A percentile compares a stretch with the other conserved stretches of the same genome.
Conservation (phyloP, 2,888 invertebrate species). For the Oscheius sp. region DNA sequence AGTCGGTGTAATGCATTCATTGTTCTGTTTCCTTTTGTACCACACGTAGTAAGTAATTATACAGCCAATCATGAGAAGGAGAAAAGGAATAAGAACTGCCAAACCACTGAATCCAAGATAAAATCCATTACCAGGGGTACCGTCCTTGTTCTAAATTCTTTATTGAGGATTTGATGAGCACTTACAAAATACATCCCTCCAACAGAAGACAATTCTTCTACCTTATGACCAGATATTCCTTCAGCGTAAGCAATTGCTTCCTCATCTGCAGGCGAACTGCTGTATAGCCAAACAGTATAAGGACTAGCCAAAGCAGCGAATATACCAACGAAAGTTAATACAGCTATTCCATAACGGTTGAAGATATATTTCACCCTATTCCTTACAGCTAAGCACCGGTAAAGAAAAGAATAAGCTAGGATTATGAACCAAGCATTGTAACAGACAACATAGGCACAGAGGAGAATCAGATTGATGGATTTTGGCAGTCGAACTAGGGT, state of each 20-base stretch:
- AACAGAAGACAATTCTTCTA: neutral
- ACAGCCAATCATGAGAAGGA: constrained; percentile 3
- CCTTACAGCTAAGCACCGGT: neutral
- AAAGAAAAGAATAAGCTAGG: neutral
- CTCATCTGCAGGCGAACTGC: neutral
- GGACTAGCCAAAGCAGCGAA: neutral
- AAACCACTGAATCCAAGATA: neutral
- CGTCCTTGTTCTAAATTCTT: neutral
- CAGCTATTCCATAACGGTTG: neutral
- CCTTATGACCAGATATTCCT: neutral
- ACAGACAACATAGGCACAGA: neutral
- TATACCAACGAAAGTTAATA: neutral
- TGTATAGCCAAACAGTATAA: neutral
- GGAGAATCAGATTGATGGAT: neutral
- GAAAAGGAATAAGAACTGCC: neutral
- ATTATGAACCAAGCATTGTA: neutral
- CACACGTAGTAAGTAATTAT: neutral
- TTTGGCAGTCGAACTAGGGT: constrained; percentile 1
- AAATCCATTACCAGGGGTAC: neutral
- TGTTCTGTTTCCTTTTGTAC: neutral
- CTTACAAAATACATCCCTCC: constrained; percentile 4
- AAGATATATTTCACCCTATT: neutral
- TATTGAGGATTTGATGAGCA: neutral
- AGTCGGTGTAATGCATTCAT: neutral
- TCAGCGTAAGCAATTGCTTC: neutral